Conservation (phyloP, 2,888 invertebrate genomes). For the Drosophila helvetica region DNA sequence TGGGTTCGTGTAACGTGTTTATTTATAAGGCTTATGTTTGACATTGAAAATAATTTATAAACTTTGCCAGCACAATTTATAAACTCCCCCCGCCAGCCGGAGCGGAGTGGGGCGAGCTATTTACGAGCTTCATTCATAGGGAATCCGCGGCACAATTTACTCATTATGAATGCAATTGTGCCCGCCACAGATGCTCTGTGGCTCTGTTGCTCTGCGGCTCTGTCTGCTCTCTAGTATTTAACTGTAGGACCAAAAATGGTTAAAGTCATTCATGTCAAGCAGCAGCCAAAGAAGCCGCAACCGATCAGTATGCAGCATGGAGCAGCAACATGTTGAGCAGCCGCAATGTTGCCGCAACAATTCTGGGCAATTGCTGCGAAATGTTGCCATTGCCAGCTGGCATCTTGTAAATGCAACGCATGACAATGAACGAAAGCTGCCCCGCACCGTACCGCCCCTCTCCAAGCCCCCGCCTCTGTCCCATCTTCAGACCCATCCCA, state of each 20-base stretch:
- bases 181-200: conserved; percentile 54
- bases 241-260: conserved; percentile 81
- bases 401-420: conserved; percentile 82
- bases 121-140: conserved; percentile 57
- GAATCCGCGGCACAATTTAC: conserved; percentile 33
- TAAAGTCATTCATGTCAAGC: conserved; percentile 76
- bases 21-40: conserved; percentile 77
- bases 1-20: conserved; percentile 54
- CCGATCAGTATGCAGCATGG: conserved; percentile 82
- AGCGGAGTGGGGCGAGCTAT: conserved; percentile 2
- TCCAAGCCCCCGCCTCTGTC: neutral
- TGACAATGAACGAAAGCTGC: conserved; percentile 75
- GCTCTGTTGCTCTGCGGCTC: too few relatives aligned
- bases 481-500: neutral
- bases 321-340: conserved; percentile 61
- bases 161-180: conserved; percentile 77
- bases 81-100: conserved; percentile 37
- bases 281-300: conserved; percentile 69
- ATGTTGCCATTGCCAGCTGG: conserved; percentile 72
- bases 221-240: conserved; percentile 61
- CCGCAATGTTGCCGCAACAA: conserved; percentile 71
- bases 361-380: conserved; percentile 74
- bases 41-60: conserved; percentile 82
- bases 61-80: conserved; percentile 70
- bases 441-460: conserved; percentile 16